phyloP scores from a whole-genome alignment of 2,797 vertebrate genomes.

The Poeciliopsis gracilis region DNA sequence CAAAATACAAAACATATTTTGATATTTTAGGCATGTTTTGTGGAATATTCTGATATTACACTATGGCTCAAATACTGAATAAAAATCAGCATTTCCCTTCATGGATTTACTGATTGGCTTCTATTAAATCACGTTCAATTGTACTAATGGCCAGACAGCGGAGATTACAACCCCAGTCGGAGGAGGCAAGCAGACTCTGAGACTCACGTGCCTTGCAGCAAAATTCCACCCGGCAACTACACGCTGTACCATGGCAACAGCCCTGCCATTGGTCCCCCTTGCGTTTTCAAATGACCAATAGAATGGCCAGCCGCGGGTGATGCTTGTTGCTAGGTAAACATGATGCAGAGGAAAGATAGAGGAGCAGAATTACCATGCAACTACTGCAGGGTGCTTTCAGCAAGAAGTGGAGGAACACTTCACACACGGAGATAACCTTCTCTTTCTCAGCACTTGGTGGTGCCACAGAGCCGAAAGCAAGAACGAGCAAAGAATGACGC shows the following conservation, averaged over 20 bases:
- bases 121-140: slow-evolving; percentile 78
- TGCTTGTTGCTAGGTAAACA: slow-evolving; percentile 94
- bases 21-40: slow-evolving; percentile 11
- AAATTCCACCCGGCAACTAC: slow-evolving; percentile 90
- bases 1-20: neutral
- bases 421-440: slow-evolving; percentile 61
- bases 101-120: slow-evolving; percentile 69
- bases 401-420: slow-evolving; percentile 68
- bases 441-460: slow-evolving; percentile 70
- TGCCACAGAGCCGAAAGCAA: slow-evolving; percentile 74
- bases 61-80: slow-evolving; percentile 42
- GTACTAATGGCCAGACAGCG: slow-evolving; percentile 77
- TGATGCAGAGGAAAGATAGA: slow-evolving; percentile 91
- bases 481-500: slow-evolving; percentile 60
- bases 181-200: slow-evolving; percentile 82
- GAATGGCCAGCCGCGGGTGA: slow-evolving; percentile 87
- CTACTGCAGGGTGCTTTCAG: slow-evolving; percentile 81
- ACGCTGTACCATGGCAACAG: slow-evolving; percentile 94
- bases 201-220: slow-evolving; percentile 89
- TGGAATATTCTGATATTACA: slow-evolving; percentile 22
- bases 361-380: slow-evolving; percentile 86
- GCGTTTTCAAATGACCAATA: slow-evolving; percentile 90
- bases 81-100: slow-evolving; percentile 57
- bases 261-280: slow-evolving; percentile 86
- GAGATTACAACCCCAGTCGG: slow-evolving; percentile 79